Evolutionary conservation across 1,140 invertebrate species (phyloP).

Genomic region (Euglossa dilemma): DNA sequence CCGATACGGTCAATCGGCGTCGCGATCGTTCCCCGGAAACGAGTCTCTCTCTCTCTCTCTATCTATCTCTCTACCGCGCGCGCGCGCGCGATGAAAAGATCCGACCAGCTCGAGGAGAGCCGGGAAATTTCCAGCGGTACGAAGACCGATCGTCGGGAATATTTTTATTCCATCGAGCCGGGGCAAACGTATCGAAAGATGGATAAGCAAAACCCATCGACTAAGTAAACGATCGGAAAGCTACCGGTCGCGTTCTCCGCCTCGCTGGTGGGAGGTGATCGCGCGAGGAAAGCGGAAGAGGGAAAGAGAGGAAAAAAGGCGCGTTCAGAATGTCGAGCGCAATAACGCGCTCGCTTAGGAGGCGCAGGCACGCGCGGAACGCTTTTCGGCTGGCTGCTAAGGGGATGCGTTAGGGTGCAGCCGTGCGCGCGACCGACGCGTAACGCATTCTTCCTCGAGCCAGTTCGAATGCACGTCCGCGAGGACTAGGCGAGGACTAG

Average conservation of each 20-base stretch:
- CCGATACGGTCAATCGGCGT: background rate
- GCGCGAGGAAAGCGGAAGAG: background rate
- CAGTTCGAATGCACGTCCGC: background rate
- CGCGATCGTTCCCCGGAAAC: too few relatives aligned
- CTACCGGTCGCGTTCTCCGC: background rate
- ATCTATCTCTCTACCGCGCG: too few relatives aligned
- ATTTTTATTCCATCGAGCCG: conserved; percentile 46
- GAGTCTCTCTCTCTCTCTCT: too few relatives aligned
- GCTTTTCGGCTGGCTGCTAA: conserved; percentile 43
- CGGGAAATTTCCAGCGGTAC: too few relatives aligned
- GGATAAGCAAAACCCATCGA: conserved; percentile 38
- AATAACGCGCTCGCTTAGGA: conserved; percentile 34
- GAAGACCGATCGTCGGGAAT: conserved; percentile 1
- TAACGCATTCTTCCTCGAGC: conserved; percentile 37
- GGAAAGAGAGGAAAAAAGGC: conserved; percentile 9
- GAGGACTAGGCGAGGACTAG: background rate
- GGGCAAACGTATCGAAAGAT: conserved; percentile 42
- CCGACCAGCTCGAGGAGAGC: too few relatives aligned
- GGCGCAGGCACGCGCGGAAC: conserved; percentile 57
- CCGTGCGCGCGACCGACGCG: background rate
- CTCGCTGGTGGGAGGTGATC: background rate
- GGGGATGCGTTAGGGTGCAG: conserved; percentile 25
- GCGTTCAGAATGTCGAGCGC: conserved; percentile 52
- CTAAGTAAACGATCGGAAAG: conserved; percentile 25
- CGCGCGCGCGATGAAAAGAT: too few relatives aligned